Percentiles rank a stretch among this genome's conserved stretches.
Evolutionary conservation across 1,140 invertebrate species (phyloP).

Genomic region (Alviniconcha marisindica): DNA sequence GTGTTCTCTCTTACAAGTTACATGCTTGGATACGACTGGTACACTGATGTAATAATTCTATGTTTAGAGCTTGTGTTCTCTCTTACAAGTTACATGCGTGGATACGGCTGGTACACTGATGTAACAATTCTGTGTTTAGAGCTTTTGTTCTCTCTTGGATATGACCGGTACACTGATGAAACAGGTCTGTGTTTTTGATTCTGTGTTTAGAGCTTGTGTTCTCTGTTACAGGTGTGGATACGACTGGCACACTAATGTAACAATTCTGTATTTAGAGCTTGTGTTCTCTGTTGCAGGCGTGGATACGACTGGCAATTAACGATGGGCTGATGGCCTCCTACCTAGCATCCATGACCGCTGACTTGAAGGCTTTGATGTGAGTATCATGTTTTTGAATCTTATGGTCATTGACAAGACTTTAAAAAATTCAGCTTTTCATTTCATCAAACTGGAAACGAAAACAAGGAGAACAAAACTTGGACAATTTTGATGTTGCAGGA

Average conservation of each 20-base stretch:
- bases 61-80: too few species aligned
- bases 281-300: conserved; percentile 77
- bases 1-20: not conserved
- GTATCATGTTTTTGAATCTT: too few species aligned
- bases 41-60: too few species aligned
- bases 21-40: not conserved
- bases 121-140: too few species aligned
- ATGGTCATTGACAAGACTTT: too few species aligned
- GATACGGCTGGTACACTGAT: not conserved
- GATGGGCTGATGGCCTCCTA: conserved; percentile 92
- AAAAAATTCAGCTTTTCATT: too few species aligned
- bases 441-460: too few species aligned
- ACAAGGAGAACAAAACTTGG: too few species aligned
- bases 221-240: conserved; percentile 83
- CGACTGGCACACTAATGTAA: conserved; percentile 81
- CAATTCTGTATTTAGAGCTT: not conserved
- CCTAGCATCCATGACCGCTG: conserved; percentile 85
- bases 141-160: not conserved
- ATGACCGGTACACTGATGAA: too few species aligned
- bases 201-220: conserved; percentile 2
- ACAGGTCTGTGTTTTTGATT: not conserved
- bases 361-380: conserved; percentile 81
- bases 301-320: conserved; percentile 92
- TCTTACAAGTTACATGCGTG: not conserved
- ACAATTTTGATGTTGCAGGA: too few species aligned